A percentile compares a stretch with the other conserved stretches of the same genome.
Conservation (phyloP, 2,888 invertebrate genomes). For the Lypha dubia region DNA sequence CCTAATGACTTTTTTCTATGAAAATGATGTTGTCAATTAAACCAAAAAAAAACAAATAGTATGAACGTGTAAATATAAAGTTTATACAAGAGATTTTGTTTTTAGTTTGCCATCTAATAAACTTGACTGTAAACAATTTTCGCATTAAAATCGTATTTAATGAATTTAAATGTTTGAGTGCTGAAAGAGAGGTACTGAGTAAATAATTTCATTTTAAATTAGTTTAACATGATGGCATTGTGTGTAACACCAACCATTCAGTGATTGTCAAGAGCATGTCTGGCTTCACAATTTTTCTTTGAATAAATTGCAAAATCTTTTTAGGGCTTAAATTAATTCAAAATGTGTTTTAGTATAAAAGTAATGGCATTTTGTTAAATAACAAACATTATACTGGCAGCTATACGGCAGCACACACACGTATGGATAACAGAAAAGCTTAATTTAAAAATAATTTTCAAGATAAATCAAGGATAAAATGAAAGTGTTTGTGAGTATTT, state of each 20-base stretch:
- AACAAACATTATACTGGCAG: slow-evolving; percentile 74
- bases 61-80: background rate
- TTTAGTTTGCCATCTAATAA: background rate
- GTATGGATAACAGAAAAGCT: slow-evolving; percentile 64
- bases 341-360: slow-evolving; percentile 75
- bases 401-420: slow-evolving; percentile 74
- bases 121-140: slow-evolving; percentile 17
- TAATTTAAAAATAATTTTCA: slow-evolving; percentile 14
- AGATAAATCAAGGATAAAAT: slow-evolving; percentile 49
- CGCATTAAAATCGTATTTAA: slow-evolving; percentile 19
- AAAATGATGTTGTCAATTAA: background rate
- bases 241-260: slow-evolving; percentile 39
- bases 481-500: slow-evolving; percentile 69
- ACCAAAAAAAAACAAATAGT: no score
- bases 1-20: background rate
- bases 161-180: background rate
- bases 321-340: slow-evolving; percentile 16
- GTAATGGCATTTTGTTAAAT: slow-evolving; percentile 74
- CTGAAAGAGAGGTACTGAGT: slow-evolving; percentile 19
- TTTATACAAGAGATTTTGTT: background rate
- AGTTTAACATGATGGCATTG: slow-evolving; percentile 45
- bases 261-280: slow-evolving; percentile 44
- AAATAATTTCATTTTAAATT: background rate
- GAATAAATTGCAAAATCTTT: slow-evolving; percentile 35
- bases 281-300: slow-evolving; percentile 49